These are phyloP conservation scores for Drosophila prolongata DNA, from an alignment of 2,888 invertebrate genomes.

Conservation along the genomic window DNA sequence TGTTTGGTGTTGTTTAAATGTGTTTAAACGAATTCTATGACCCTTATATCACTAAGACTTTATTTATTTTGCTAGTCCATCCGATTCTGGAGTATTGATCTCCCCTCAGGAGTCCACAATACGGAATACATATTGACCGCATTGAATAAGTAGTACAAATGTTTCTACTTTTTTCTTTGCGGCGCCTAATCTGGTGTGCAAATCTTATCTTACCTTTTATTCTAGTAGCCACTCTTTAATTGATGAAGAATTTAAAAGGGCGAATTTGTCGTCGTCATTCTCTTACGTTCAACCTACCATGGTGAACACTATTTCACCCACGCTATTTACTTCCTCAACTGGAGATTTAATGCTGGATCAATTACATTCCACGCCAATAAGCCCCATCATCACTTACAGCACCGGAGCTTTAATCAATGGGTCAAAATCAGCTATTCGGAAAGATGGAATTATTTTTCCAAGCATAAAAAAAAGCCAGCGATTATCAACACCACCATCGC, in stretches of 20 bases:
- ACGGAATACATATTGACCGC: too few relatives aligned
- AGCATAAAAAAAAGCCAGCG: constrained; percentile 95
- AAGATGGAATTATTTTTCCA: constrained; percentile 95
- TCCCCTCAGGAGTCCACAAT: too few relatives aligned
- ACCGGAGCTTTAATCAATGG: neutral
- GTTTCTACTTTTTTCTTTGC: too few relatives aligned
- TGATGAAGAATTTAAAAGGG: constrained; percentile 81
- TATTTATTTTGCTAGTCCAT: too few relatives aligned
- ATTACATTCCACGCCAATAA: constrained; percentile 48
- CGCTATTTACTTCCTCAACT: constrained; percentile 25
- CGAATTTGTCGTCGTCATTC: constrained; percentile 57
- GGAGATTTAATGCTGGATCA: constrained; percentile 10
- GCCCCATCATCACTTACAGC: constrained; percentile 35
- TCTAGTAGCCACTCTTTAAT: constrained; percentile 76
- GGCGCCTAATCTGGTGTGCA: too few relatives aligned
- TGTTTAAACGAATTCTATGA: too few relatives aligned
- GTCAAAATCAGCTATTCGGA: constrained; percentile 86
- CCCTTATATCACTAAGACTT: too few relatives aligned
- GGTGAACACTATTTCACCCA: constrained; percentile 5
- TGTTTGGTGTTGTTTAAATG: too few relatives aligned
- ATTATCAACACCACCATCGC: constrained; percentile 93
- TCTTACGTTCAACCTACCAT: constrained; percentile 12
- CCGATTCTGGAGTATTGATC: too few relatives aligned
- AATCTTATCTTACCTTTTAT: too few relatives aligned
- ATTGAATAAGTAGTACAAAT: too few relatives aligned